Conservation (phyloP, 2,797 vertebrate genomes). For the Sitta carolinensis region DNA sequence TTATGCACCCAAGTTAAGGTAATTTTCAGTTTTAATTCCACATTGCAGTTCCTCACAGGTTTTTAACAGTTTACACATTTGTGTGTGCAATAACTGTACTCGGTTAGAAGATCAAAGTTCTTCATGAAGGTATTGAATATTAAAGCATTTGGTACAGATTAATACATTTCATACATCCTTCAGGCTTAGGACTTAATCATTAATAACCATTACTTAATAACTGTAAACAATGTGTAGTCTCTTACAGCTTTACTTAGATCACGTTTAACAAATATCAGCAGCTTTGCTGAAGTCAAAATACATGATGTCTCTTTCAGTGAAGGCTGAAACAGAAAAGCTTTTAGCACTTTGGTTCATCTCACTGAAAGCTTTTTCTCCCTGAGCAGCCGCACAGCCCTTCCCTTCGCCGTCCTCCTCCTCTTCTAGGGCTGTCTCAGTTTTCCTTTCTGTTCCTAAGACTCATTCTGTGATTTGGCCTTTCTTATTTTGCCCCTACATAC, state of each 20-base stretch:
- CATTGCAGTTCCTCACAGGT: neutral
- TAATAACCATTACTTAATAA: neutral
- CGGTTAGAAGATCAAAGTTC: neutral
- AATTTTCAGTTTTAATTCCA: neutral
- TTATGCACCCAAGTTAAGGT: neutral
- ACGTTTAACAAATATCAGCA: neutral
- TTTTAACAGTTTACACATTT: neutral
- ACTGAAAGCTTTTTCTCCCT: neutral
- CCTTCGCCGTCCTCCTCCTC: neutral
- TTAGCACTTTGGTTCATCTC: neutral
- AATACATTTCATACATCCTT: neutral
- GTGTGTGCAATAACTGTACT: neutral
- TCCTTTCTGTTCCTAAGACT: neutral
- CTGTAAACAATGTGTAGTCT: neutral
- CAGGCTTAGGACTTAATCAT: neutral
- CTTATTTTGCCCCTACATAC: conserved; percentile 13
- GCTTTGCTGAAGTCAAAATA: neutral
- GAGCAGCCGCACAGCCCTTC: neutral
- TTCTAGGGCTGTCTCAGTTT: neutral
- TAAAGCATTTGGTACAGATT: neutral
- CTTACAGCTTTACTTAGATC: neutral
- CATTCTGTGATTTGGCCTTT: neutral
- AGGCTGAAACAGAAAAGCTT: neutral
- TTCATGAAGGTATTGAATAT: neutral
- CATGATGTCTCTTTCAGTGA: neutral